Evolutionary conservation across 2,888 invertebrate genomes (phyloP), one percentile per base, ranked within the genome.

Genomic region (Temnothorax ravouxi): DNA sequence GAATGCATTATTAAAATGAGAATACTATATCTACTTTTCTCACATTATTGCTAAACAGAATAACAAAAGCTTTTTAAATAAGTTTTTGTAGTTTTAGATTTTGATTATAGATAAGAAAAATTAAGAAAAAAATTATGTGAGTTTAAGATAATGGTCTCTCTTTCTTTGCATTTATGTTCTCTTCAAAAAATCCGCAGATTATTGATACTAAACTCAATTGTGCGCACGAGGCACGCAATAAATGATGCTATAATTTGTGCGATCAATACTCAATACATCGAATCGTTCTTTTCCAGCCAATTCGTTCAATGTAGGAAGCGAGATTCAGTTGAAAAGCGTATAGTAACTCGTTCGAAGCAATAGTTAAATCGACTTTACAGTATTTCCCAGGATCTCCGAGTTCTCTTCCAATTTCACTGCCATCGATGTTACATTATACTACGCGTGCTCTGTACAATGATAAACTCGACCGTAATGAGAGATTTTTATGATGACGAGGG

Each of bases 381-480:
- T 81, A 76, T 88, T 86, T 72, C 62, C 15, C 84, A 71, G 77
- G 59, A 56, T 38, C 29, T 69, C 54, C 34, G 3, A 18, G 5
- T 34, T 54, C 56, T 62, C 61, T 52, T 54, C 54, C 64, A 76
- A 77, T 79, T 21, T 59, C 50, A 52, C 13, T 71, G n/a, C 11
- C 4, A n/a, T 52, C 44, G 72, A 66, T 38, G n/a, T 76, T 59
- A 72, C 38, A 34, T 75, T 56, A 64, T 44, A 62, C 80, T 59
- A 80, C 59, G 67, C 84, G 21, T 62, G 79, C 80, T 76, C 75
- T 67, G 67, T 75, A 79, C 56, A 82, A 82, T 83, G 87, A 91
- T 88, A 89, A 89, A 91, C 67, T 76, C 29, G 34, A 77, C 87
- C 85, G 88, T 92, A 93, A 93, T 93, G 91, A 93, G 91, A 90